Percentiles rank a stretch among this genome's conserved stretches.
Conservation (phyloP, 2,888 invertebrate species). For the Polydrusus pterygomalis region DNA sequence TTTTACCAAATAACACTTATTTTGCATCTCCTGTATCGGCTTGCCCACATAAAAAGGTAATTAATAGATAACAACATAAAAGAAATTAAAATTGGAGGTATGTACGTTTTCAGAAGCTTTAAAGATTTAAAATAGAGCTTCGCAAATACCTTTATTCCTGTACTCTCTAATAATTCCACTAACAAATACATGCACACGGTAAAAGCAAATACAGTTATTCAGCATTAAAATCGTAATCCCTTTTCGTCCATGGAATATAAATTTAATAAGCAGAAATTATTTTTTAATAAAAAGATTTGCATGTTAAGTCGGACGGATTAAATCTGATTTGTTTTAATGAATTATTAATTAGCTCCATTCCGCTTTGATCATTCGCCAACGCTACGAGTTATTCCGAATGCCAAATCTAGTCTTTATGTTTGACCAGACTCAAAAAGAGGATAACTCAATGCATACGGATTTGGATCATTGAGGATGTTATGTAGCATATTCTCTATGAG, state of each 20-base stretch:
- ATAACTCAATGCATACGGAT: too few species aligned
- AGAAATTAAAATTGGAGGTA: too few species aligned
- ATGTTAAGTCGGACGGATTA: conserved; percentile 38
- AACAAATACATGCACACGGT: conserved; percentile 28
- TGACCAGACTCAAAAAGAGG: conserved; percentile 4
- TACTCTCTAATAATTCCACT: conserved; percentile 24
- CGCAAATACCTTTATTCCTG: conserved; percentile 3
- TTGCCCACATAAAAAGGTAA: too few species aligned
- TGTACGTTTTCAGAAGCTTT: background rate
- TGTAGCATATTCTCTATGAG: too few species aligned
- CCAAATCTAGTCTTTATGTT: conserved; percentile 28
- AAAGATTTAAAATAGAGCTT: conserved; percentile 22
- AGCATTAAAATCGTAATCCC: conserved; percentile 36
- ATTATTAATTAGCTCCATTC: conserved; percentile 38
- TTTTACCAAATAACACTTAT: too few species aligned
- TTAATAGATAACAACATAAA: too few species aligned
- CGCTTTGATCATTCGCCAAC: conserved; percentile 32
- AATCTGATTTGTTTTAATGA: conserved; percentile 41
- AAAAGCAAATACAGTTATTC: conserved; percentile 30
- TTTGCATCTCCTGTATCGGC: too few species aligned
- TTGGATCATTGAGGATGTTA: too few species aligned
- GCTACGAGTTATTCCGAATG: conserved; percentile 31
- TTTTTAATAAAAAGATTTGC: conserved; percentile 44
- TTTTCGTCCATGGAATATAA: conserved; percentile 30
- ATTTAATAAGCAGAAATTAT: conserved; percentile 43